A percentile compares a stretch with the other conserved stretches of the same genome.
These are phyloP conservation scores for Iphiclides podalirius DNA, from an alignment of 2,888 invertebrate genomes.

Conservation along the genomic window DNA sequence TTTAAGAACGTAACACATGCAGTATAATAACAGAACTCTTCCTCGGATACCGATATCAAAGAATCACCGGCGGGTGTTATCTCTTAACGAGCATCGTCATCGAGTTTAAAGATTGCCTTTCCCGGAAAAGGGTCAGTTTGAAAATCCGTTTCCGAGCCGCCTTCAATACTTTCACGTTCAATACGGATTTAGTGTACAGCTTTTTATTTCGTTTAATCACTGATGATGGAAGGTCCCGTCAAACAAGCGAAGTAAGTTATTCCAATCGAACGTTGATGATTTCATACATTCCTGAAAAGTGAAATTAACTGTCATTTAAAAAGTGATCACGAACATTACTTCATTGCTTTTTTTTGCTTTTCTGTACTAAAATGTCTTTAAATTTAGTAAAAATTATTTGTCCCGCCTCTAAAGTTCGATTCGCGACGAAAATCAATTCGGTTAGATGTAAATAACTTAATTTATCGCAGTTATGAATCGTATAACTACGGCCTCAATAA, in stretches of 20 bases:
- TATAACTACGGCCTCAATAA: constrained; percentile 32
- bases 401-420: too few relatives aligned
- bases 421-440: constrained; percentile 10
- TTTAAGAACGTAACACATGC: constrained; percentile 7
- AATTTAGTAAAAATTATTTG: too few relatives aligned
- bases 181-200: too few relatives aligned
- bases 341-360: too few relatives aligned
- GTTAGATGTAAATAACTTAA: constrained; percentile 10
- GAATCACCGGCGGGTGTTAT: constrained; percentile 17
- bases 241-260: too few relatives aligned
- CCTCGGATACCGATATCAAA: constrained; percentile 15
- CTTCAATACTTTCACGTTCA: constrained; percentile 8
- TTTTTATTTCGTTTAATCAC: too few relatives aligned
- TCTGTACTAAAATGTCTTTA: too few relatives aligned
- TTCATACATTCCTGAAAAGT: too few relatives aligned
- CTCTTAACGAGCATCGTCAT: constrained; percentile 15
- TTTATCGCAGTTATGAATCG: constrained; percentile 24
- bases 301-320: too few relatives aligned
- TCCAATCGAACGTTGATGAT: too few relatives aligned
- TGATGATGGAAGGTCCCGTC: too few relatives aligned
- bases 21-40: constrained; percentile 10
- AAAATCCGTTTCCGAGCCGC: background rate
- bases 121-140: constrained; percentile 15
- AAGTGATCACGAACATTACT: too few relatives aligned
- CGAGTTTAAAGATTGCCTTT: constrained; percentile 17